A percentile compares a stretch with the other conserved stretches of the same genome.
Conservation (phyloP, 2,797 vertebrate genomes). For the Vespertilio murinus region DNA sequence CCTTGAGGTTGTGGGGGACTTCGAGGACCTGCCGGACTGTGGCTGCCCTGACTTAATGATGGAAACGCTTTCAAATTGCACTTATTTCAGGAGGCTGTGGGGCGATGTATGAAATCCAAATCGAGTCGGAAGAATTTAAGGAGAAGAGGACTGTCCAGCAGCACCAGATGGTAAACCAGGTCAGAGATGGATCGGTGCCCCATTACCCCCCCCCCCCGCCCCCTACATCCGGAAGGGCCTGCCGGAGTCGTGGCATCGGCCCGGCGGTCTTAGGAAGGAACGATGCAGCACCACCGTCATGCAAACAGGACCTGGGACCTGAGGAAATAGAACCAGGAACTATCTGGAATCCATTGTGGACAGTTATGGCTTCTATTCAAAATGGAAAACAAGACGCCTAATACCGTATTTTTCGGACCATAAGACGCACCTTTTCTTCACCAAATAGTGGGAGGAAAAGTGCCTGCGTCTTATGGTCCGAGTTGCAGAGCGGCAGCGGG, state of each 20-base stretch:
- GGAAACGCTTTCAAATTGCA: not conserved
- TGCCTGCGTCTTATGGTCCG: too few species aligned
- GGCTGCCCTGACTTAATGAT: not conserved
- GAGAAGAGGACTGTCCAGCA: conserved; percentile 94
- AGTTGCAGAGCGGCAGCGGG: too few species aligned
- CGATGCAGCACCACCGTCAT: rapidly evolving
- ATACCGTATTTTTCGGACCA: too few species aligned
- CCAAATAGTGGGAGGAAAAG: too few species aligned
- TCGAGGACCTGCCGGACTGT: not conserved
- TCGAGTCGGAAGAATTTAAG: conserved; percentile 95
- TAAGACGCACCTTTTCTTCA: too few species aligned
- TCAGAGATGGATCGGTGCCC: conserved; percentile 69
- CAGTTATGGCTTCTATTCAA: not conserved
- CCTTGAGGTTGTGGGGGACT: not conserved
- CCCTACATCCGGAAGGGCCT: not conserved
- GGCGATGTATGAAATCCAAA: conserved; percentile 96
- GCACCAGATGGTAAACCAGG: conserved; percentile 96
- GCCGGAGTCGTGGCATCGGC: rapidly evolving
- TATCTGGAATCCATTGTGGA: not conserved
- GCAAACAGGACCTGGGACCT: not conserved
- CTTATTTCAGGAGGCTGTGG: conserved; percentile 92
- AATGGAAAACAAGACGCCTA: not conserved
- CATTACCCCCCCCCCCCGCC: not conserved
- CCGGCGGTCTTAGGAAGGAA: not conserved
- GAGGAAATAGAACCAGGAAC: not conserved